Evolutionary conservation across 1,140 invertebrate species (phyloP).

Genomic region (Mercenaria mercenaria): DNA sequence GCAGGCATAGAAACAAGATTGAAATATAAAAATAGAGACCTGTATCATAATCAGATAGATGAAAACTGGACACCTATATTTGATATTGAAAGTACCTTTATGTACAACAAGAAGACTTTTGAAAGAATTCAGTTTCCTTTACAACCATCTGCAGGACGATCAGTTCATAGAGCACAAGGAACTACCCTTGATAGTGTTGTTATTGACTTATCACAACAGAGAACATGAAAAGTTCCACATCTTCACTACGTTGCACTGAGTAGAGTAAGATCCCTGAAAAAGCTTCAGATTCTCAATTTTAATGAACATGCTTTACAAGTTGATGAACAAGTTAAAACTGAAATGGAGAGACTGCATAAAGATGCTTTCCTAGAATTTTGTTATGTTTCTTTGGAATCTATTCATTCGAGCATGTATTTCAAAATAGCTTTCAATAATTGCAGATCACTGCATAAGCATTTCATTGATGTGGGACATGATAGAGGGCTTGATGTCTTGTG

Average conservation of each 20-base stretch:
- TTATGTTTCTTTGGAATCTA: not conserved
- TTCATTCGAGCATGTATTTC: not conserved
- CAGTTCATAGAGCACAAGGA: too few relatives aligned
- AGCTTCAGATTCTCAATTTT: too few relatives aligned
- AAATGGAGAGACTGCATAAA: too few relatives aligned
- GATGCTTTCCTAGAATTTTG: constrained; percentile 6
- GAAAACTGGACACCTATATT: too few relatives aligned
- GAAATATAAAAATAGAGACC: constrained; percentile 4
- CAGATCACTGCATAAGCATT: too few relatives aligned
- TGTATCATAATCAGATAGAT: not conserved
- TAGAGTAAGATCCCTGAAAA: not conserved
- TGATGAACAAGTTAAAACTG: too few relatives aligned
- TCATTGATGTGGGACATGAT: not conserved
- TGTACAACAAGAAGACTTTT: not conserved
- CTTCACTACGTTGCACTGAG: constrained; percentile 22
- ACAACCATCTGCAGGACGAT: too few relatives aligned
- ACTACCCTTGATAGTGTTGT: too few relatives aligned
- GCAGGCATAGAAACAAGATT: not conserved
- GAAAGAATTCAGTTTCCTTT: too few relatives aligned
- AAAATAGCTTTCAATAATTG: constrained; percentile 28
- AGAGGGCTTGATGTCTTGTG: not conserved
- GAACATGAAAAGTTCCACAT: too few relatives aligned
- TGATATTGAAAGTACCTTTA: constrained; percentile 9
- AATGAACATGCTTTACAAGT: too few relatives aligned
- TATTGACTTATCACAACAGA: too few relatives aligned